Base-by-base conservation (phyloP, 2,888 invertebrate genomes). In the Patella pellucida region DNA sequence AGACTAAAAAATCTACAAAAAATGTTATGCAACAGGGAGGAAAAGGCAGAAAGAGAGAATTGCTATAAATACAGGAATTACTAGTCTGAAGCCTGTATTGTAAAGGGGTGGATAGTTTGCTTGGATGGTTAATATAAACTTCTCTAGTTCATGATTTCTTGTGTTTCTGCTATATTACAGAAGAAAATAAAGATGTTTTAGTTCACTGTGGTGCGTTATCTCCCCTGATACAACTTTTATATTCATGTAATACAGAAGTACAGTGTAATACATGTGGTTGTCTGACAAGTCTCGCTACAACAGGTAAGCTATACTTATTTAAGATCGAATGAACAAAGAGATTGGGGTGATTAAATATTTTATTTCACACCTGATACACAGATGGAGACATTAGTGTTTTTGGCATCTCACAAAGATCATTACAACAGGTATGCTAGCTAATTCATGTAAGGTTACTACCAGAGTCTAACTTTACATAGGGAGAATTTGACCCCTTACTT, bases 221-320 rank as follows among this genome's bases (percentile, higher is more conserved):
- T 41, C 79, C 83, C 5, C 75, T 88, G n/a, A 72, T 87, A 1
- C 77, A 81, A 16, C 81, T 88, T 5, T 74, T 88, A 68, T 70
- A 79, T 70, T 84, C 85, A 50, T 76, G 76, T 12, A 81, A 84
- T 75, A 51, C 81, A 1, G 88, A 88, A 54, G 85, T 88, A 11
- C 87, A 87, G 79, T 88, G 88, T 78, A 88, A 88, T 74, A 84
- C 87, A 3, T 87, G 87, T 78, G 88, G 86, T 19, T 88, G 86
- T 78, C 81, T 88, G 11, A 88, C 87, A 2, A 83, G 86, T 1
- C 78, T 88, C 16, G 85, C 87, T 9, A 88, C 85, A 1, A 83
- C 83, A 72, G 87, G 87, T 88, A 76, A 52, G 81, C 56, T 16
- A 41, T 41, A 9, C 41, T 9, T 41, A 41, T 41, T 41, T 41